Base-by-base conservation (phyloP, 2,888 invertebrate genomes). In the Xestia rhomboidea region DNA sequence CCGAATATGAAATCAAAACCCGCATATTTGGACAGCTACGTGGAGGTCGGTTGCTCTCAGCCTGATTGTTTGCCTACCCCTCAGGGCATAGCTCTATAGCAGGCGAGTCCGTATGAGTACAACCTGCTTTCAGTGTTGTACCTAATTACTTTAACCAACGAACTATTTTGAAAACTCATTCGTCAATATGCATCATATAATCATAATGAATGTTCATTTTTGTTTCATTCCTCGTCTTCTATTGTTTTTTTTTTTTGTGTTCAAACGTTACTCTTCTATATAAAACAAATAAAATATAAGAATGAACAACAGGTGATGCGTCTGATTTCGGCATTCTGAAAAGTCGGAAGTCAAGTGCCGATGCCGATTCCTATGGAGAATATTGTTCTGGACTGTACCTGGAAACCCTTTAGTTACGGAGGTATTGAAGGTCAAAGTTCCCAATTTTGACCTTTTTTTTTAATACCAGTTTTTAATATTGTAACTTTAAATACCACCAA, bases 11-110 rank as follows among this genome's bases (percentile, higher is more conserved):
- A 69, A 74, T 81, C 72, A 67, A 77, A 77, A 75, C 54, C 76
- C 66, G 73, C n/a, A 70, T 77, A 81, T 85, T 79, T 79, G 69
- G 44, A 72, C 30, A 73, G 57, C 75, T 49, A 70, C 60, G 34
- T 72, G 38, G 64, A 60, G 66, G 75, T 72, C 51, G 64, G 51
- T 49, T 21, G 84, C 83, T 87, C 64, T 85, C 68, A 82, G 41
- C 18, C n/a, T 76, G 83, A 87, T 85, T 87, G 87, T 87, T 87
- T 85, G 77, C 24, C 64, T 75, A 76, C 70, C 72, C 77, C 81
- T 76, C 63, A 62, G 76, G 69, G 75, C 63, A 69, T 41, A 67
- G 57, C 62, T 69, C 38, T 66, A 63, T 30, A 68, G 54, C 68
- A 70, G 30, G 41, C 62, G 38, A 57, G 60, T 63, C 54, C 51